phyloP scores from a whole-genome alignment of 2,888 invertebrate species.

The Xestia xanthographa region DNA sequence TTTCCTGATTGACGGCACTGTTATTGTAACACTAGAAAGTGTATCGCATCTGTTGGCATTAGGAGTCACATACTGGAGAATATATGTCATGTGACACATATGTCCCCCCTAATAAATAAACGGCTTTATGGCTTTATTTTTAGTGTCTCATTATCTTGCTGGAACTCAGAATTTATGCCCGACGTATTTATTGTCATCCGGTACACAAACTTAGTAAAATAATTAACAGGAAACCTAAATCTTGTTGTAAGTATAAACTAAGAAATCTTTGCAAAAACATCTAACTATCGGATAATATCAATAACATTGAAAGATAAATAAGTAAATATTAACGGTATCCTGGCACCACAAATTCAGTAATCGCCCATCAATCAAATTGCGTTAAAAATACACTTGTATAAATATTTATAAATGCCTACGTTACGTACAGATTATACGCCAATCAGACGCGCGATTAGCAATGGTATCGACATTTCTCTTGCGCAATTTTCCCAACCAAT shows the following conservation, averaged over 20 bases:
- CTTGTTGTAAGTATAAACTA: not conserved
- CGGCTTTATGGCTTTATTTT: not conserved
- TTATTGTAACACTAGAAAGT: not conserved
- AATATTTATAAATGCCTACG: constrained; percentile 18
- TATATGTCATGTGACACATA: not conserved
- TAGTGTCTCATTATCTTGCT: not conserved
- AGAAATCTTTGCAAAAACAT: constrained; percentile 17
- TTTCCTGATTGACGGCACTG: not conserved
- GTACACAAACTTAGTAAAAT: not conserved
- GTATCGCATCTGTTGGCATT: no score
- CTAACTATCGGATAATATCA: not conserved
- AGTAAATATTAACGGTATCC: constrained; percentile 21
- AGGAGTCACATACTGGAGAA: not conserved
- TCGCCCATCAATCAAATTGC: not conserved
- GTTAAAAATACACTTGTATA: constrained; percentile 3
- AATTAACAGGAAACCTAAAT: constrained; percentile 31
- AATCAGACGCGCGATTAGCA: constrained; percentile 35
- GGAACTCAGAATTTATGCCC: not conserved
- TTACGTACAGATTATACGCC: constrained; percentile 36
- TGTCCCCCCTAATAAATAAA: not conserved
- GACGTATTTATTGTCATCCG: constrained; percentile 20
- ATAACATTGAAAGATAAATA: constrained; percentile 16
- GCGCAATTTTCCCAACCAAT: constrained; percentile 68
- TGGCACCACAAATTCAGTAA: constrained; percentile 14
- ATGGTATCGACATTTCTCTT: constrained; percentile 53